Base-by-base conservation (phyloP, 2,888 invertebrate species). In the Myathropa florea region DNA sequence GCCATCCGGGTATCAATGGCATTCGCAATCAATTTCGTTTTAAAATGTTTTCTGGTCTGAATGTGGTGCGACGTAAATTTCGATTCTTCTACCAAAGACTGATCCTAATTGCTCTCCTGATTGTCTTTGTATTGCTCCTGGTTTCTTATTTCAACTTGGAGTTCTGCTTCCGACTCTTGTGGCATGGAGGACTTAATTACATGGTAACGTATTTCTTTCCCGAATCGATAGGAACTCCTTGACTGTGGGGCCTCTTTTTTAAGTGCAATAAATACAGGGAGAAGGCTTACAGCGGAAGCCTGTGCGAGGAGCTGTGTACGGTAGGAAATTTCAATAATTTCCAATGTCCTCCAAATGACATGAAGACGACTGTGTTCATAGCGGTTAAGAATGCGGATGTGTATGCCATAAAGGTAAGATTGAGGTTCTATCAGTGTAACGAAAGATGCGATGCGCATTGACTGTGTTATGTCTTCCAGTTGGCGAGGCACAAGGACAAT, bases 141-240 rank as follows among this genome's bases (percentile, higher is more conserved):
- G 90, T 91, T 82, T 92, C 92, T 30, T 92, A 92, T 78, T 89
- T 92, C 73, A 91, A 92, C 89, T 88, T 92, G 72, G 91, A 91
- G 72, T 91, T 92, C 83, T 92, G 92, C 88, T 92, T 91, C 70
- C 91, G 90, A 80, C 89, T 92, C 61, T 90, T 92, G 89, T 92
- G 92, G 63, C 90, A 91, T 81, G 89, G 91, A 77, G 91, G 90
- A 70, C 89, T 92, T 79, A 92, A 89, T 80, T 89, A 90, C 72
- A 92, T 92, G 92, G 92, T 92, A 89, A 90, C 53, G 24, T 72
- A 30, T 21, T 23, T 21, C 9, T 63, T 14, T 12, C n/a, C 33
- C n/a, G 1, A 28, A 9, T 33, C 46, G 18, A 46, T 46, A 2
- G 18, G 18, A 6, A 7, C n/a, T 18, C 18, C 18, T 46, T 46